Evolutionary conservation across 2,888 invertebrate species (phyloP), one percentile per base, ranked within the genome.

Genomic region (Troides helena): DNA sequence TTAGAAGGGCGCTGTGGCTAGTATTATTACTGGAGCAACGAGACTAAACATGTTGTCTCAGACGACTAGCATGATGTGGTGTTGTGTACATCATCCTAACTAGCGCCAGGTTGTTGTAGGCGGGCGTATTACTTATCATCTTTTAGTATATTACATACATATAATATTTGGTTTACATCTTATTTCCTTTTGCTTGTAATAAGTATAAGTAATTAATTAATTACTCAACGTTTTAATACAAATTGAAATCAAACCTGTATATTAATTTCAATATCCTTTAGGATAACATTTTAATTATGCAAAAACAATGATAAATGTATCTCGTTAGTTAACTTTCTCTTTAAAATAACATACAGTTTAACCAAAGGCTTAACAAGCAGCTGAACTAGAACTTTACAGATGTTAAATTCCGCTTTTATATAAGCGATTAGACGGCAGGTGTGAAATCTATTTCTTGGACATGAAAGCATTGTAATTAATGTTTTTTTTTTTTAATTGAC

Each of bases 341-440:
- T 59, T 30, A 25, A 61, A 25, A 64, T 25, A 60, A 50, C 61
- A 61, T 64, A 23, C 23, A 8, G 30, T 61, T n/a, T 25, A 70
- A 70, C 53, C 53, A 25, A 21, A 43, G 23, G 46, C 65, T 57
- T 36, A 58, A 61, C 62, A 36, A 65, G 69, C 69, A 61, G 69
- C 23, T 65, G 68, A 21, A 25, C 14, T 59, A 53, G 46, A 46
- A 61, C 53, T 53, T 53, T 60, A 61, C n/a, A 62, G 8, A 62
- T 67, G 25, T 66, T 61, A 66, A 60, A 60, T 30, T 14, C 17
- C 8, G 12, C 8, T 21, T 46, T 46, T 46, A 46, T 62, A 57
- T 23, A 12, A 56, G 10, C 39, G 56, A 61, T 39, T 61, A 53
- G 21, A 56, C 25, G n/a, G 68, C 64, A 68, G 64, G 59, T 63